phyloP scores from a whole-genome alignment of 2,113 vertebrate genomes.

The Fulica atra region DNA sequence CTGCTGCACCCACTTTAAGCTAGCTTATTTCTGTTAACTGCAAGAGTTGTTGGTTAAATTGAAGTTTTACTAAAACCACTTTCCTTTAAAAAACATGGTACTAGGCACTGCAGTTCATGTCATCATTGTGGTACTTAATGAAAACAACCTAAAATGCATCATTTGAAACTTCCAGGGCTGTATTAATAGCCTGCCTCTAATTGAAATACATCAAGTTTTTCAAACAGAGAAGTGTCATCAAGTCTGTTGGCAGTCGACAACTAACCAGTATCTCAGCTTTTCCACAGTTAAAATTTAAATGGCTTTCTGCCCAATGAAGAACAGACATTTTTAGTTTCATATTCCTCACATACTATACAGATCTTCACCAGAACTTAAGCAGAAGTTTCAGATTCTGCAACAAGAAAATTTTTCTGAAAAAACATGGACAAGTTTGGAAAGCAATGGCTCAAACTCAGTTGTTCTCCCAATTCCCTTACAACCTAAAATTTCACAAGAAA shows the following conservation, averaged over 20 bases:
- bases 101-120: not conserved
- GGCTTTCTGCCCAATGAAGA: not conserved
- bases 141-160: slow-evolving; percentile 9
- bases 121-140: not conserved
- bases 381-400: not conserved
- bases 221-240: not conserved
- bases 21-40: slow-evolving; percentile 1
- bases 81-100: not conserved
- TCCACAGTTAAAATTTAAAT: not conserved
- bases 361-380: not conserved
- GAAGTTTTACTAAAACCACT: slow-evolving; percentile 5
- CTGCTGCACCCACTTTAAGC: not conserved
- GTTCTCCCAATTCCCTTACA: not conserved
- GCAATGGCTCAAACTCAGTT: not conserved
- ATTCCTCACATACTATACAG: not conserved
- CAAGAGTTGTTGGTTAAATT: not conserved
- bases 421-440: not conserved
- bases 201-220: slow-evolving; percentile 30
- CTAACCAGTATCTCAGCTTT: slow-evolving; percentile 9
- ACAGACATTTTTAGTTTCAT: not conserved
- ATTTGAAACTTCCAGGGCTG: not conserved
- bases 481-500: not conserved
- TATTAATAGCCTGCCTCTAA: not conserved
- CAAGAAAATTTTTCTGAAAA: not conserved
- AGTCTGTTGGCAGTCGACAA: not conserved